phyloP scores from a whole-genome alignment of 1,140 invertebrate genomes.

The Zaprionus inermis region DNA sequence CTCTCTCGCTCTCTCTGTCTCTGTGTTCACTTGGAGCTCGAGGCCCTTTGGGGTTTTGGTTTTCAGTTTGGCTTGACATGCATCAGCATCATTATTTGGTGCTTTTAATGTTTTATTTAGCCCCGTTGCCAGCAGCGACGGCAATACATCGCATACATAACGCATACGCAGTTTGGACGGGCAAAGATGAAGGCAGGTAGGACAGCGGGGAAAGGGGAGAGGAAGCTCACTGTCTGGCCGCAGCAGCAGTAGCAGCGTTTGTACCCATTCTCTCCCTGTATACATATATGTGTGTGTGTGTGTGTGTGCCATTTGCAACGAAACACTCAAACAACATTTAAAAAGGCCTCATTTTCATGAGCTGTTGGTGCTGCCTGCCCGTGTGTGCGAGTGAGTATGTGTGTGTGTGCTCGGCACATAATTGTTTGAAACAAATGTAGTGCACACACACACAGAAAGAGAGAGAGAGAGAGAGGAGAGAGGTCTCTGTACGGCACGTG shows the following conservation, averaged over 20 bases:
- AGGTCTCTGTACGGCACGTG: conserved; percentile 11
- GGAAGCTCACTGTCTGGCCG: conserved; percentile 46
- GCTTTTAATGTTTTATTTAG: conserved; percentile 81
- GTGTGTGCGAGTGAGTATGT: conserved; percentile 13
- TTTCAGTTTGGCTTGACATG: conserved; percentile 79
- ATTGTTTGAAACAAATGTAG: conserved; percentile 79
- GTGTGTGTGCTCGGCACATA: conserved; percentile 69
- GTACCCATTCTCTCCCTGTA: conserved; percentile 43
- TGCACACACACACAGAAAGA: conserved; percentile 51
- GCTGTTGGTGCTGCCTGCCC: conserved; percentile 41
- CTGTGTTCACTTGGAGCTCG: conserved; percentile 1
- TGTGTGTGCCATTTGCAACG: conserved; percentile 58
- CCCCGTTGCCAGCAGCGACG: conserved; percentile 65
- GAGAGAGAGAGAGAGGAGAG: too few species aligned
- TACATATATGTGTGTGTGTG: background rate
- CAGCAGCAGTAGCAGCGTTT: conserved; percentile 14
- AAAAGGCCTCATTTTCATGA: conserved; percentile 80
- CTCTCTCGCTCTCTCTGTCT: background rate
- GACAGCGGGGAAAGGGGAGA: background rate
- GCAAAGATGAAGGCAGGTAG: background rate
- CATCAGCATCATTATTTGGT: conserved; percentile 81
- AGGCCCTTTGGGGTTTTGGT: conserved; percentile 69
- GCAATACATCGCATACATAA: conserved; percentile 35
- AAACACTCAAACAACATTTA: conserved; percentile 80
- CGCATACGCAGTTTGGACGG: conserved; percentile 3